Evolutionary conservation across 2,113 vertebrate genomes (phyloP), one percentile per base, ranked within the genome.

Genomic region (Phalacrocorax carbo): DNA sequence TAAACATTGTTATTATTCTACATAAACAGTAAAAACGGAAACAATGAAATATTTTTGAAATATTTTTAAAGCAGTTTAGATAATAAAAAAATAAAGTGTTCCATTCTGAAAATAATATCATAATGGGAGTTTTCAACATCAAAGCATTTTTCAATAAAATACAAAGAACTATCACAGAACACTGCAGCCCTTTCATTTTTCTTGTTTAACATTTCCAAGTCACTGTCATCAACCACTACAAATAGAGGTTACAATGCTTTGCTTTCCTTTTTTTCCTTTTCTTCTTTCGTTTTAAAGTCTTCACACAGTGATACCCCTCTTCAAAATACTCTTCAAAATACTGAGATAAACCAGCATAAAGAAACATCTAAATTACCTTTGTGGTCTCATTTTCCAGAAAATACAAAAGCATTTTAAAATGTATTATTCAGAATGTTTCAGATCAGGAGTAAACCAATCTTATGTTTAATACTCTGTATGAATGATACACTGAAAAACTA

Each of bases 151-250:
- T 89, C 95, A 91, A 60, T 87, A 84, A 86, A 91, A 78, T 40
- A 90, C 72, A 76, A 21, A 68, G 65, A 93, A 78, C 48, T 87
- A 89, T 52, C 64, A 85, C 30, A 89, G 75, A 95, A 73, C 40
- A 30, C 40, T 65, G 44, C 80, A 92, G 65, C 76, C 75, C 40
- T 90, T 95, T 95, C 95, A 76, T 90, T 85, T 94, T 85, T 88
- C 88, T 90, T 70, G 85, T 79, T 96, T 91, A 93, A 88, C 36
- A 87, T 91, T 94, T 96, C 60, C 65, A 88, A 95, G 93, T 91
- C 77, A 94, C 60, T 89, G 57, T 85, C 86, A 96, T 88, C 79
- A 96, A 42, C 62, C 34, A 82, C 83, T 72, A 68, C 81, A 89
- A 91, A 93, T 4, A 90, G 81, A 96, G 87, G 93, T 94, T 89